Evolutionary conservation across 2,888 invertebrate genomes (phyloP), one percentile per base, ranked within the genome.

Genomic region (Azorinus chamasolen): DNA sequence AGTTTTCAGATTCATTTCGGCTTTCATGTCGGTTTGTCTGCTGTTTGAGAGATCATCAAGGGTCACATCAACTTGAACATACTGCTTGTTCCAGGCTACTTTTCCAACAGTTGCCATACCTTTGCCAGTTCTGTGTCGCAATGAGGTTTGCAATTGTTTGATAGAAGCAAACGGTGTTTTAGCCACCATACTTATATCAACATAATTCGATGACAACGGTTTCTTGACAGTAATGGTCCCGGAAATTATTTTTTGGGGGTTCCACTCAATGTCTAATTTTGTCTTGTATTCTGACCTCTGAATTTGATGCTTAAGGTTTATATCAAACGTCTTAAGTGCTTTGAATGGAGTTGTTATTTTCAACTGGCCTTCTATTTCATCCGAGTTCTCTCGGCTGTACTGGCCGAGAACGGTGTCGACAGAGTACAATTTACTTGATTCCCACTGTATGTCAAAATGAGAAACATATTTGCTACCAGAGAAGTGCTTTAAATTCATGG

Each of bases 121-220:
- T 8, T 68, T 37, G 10, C 64, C 57, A 2, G 81, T 48, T 0
- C 25, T 68, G 72, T 90, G 88, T 22, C 55, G 41, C 14, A 87
- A 16, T 20, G 82, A 79, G 12, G 77, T 66, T 10, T 77, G 50
- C 8, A 86, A 50, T 24, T 53, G 68, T 62, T 79, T 79, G 54
- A 74, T 83, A 8, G 73, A 77, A 27, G 69, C 65, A 46, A 87
- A 74, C 39, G 90, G 88, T 10, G 90, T 80, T 37, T 79, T 82
- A 5, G 81, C 81, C 10, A 57, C 48, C 25, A 86, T 48, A 12
- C 63, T 79, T 3, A 83, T 70, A 50, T 85, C 72, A 16, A 87
- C 48, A 53, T 75, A 68, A 22, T 61, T 59, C 18, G 82, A 54
- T 16, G 76, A 64, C 8, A 88, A 3, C 43, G 90, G 88, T 22